These are phyloP conservation scores for Corynorhinus townsendii DNA, from an alignment of 2,113 vertebrate species.

Conservation along the genomic window DNA sequence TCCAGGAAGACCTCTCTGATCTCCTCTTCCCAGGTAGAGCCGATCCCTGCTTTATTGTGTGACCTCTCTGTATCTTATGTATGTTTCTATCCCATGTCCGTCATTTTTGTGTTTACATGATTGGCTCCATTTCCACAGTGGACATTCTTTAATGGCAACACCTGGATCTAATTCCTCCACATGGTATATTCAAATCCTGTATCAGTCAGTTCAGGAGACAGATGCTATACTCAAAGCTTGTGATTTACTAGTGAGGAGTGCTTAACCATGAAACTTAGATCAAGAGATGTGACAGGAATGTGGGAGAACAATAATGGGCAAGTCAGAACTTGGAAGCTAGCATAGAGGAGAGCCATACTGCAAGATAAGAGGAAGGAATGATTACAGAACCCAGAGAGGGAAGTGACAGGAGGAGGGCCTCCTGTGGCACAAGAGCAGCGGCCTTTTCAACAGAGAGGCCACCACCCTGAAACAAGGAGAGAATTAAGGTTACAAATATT, in stretches of 20 bases:
- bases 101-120: neutral
- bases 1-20: neutral
- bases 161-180: neutral
- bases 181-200: neutral
- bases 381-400: neutral
- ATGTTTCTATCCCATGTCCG: neutral
- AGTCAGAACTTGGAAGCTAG: neutral
- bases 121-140: neutral
- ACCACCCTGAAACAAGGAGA: neutral
- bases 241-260: neutral
- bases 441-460: neutral
- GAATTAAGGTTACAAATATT: neutral
- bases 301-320: neutral
- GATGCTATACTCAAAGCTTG: neutral
- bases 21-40: neutral
- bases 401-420: neutral
- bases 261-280: neutral
- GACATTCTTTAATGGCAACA: neutral
- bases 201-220: neutral
- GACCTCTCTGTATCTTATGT: neutral
- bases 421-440: neutral
- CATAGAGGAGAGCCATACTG: neutral
- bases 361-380: neutral
- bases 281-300: neutral
- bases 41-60: neutral